Base-by-base conservation (phyloP, 2,888 invertebrate species). In the Apamea monoglypha region DNA sequence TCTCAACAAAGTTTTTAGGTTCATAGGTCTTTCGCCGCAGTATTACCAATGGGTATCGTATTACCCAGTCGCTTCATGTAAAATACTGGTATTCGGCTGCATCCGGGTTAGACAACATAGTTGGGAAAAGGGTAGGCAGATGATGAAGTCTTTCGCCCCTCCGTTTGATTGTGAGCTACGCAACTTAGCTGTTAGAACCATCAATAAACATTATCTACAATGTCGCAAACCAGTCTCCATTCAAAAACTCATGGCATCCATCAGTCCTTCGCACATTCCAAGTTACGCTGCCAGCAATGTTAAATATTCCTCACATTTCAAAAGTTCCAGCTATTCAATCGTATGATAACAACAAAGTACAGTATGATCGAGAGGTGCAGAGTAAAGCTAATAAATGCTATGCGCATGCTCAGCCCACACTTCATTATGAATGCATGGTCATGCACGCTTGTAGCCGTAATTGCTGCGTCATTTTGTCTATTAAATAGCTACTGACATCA, bases 401-500 rank as follows among this genome's bases (percentile, higher is more conserved):
- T 67, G 73, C 69, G 75, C 70, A 74, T 81, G 63, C 73, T 67
- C 77, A 79, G 71, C 77, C 77, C 56, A 87, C 75, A 80, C 71
- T 75, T 88, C 75, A 88, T 89, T 83, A 83, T 64, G 79, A 74
- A 88, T 88, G 80, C 88, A 74, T 63, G 77, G 86, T 89, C 83
- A 78, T 80, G 83, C 73, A 76, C 86, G 85, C 79, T 81, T 88
- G 81, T 88, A 81, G 70, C 76, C 63, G 63, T 88, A 88, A 90
- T 90, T 89, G 87, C 81, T 82, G 80, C 83, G 87, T 90, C 88
- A 88, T 88, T 75, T 81, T 88, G 86, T 88, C 83, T 81, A 88
- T 88, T 81, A 88, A 87, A 76, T 86, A 68, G 88, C 90, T 86
- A 88, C 86, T 86, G 76, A 78, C 87, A 80, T 73, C 79, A 85